Percentiles rank a stretch among this genome's conserved stretches.
phyloP scores from a whole-genome alignment of 1,140 invertebrate species.

The Musca vetustissima region DNA sequence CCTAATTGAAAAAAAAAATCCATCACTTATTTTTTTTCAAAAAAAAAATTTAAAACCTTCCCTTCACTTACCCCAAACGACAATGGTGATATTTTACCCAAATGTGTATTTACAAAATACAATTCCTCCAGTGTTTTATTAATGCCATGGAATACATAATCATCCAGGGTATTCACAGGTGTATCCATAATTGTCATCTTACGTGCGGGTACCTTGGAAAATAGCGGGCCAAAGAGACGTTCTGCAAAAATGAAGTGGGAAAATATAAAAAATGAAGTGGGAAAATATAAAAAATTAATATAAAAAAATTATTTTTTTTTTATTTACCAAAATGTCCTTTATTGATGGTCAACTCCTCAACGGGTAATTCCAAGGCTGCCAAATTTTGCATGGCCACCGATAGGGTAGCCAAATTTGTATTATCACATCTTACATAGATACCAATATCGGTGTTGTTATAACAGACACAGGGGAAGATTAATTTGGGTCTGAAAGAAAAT shows the following conservation, averaged over 20 bases:
- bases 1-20: constrained; percentile 54
- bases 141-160: constrained; percentile 75
- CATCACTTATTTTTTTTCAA: no score
- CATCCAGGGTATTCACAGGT: constrained; percentile 70
- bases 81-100: constrained; percentile 70
- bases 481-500: constrained; percentile 33
- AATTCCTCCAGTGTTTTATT: constrained; percentile 76
- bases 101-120: constrained; percentile 65
- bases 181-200: constrained; percentile 71
- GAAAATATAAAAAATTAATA: not conserved
- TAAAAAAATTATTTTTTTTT: not conserved
- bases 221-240: constrained; percentile 75
- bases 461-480: constrained; percentile 77
- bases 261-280: not conserved
- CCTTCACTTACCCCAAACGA: constrained; percentile 64
- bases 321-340: constrained; percentile 72
- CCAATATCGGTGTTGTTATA: constrained; percentile 73
- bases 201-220: constrained; percentile 72
- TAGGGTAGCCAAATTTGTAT: constrained; percentile 80
- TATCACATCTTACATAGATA: constrained; percentile 73
- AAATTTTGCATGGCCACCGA: constrained; percentile 80
- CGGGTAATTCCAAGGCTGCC: constrained; percentile 67
- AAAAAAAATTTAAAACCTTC: not conserved
- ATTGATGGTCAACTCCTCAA: constrained; percentile 70
- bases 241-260: constrained; percentile 59